Evolutionary conservation across 1,140 invertebrate species (phyloP).

Genomic region (Zaprionus vittiger): DNA sequence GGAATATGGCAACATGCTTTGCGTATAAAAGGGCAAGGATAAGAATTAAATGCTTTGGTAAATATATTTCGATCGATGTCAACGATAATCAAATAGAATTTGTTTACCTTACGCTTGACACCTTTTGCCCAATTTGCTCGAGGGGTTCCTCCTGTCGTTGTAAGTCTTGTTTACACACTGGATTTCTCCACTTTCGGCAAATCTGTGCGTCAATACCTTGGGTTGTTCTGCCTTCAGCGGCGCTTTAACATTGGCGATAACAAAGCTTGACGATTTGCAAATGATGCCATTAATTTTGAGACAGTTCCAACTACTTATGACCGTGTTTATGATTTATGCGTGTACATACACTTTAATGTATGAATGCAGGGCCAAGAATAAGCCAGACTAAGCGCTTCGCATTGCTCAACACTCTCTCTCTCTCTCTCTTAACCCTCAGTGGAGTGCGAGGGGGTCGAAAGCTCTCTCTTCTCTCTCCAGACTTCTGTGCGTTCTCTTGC

Average conservation of each 20-base stretch:
- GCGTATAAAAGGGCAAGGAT: background rate
- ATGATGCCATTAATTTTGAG: slow-evolving; percentile 68
- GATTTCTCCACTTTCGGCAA: slow-evolving; percentile 22
- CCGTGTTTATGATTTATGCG: slow-evolving; percentile 53
- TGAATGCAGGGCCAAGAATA: slow-evolving; percentile 16
- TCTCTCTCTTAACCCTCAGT: slow-evolving; percentile 9
- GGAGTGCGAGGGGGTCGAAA: slow-evolving; percentile 22
- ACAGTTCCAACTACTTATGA: slow-evolving; percentile 8
- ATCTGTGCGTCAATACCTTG: slow-evolving; percentile 47
- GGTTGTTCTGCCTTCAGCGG: slow-evolving; percentile 25
- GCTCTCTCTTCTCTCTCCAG: slow-evolving; percentile 46
- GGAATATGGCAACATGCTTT: background rate
- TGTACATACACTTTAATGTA: slow-evolving; percentile 4
- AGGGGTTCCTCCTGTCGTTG: slow-evolving; percentile 17
- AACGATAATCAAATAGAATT: slow-evolving; percentile 10
- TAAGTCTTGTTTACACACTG: slow-evolving; percentile 48
- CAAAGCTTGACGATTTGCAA: slow-evolving; percentile 71
- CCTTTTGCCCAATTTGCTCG: slow-evolving; percentile 50
- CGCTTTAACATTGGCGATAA: slow-evolving; percentile 46
- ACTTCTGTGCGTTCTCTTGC: slow-evolving; percentile 41
- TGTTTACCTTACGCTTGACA: slow-evolving; percentile 38
- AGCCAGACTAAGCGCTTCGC: slow-evolving; percentile 24
- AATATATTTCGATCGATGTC: slow-evolving; percentile 3
- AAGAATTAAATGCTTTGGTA: background rate
- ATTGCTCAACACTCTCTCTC: slow-evolving; percentile 1